Evolutionary conservation across 64 coral and sea anemone genomes (phyloP), one percentile per base, ranked within the genome.

Genomic region (Montipora sp.): DNA sequence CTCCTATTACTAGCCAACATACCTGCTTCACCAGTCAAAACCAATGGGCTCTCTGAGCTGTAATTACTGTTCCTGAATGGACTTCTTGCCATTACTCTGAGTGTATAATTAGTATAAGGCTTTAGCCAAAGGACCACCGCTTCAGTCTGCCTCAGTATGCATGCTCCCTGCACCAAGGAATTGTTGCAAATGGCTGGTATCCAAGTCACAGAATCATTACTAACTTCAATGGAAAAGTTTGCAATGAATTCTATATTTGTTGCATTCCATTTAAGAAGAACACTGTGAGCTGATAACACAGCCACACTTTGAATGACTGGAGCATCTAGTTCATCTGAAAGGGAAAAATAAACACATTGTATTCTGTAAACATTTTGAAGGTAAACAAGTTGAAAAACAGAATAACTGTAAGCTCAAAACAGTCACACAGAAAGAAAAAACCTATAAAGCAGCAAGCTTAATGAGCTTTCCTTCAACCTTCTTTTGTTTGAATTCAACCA

Each of bases 91-190:
- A 22, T 45, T n/a, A 85, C 82, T 72, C 82, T 85, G 20, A 85
- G 71, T 50, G 63, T 85, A 59, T 85, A 85, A 18, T 85, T 85
- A 23, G 82, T 85, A 49, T 49, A 85, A 70, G 82, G 82, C 49
- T 85, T 85, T 5, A 85, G 65, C 46, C 3, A 10, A 11, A 5
- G 4, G 8, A 85, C 66, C 3, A 45, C 19, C 14, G 63, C 82
- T 12, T 85, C 16, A 21, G 0, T 85, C 19, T 53, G 82, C 3
- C 2, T 72, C 13, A 85, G 0, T 4, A 72, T 47, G 21, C 82
- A 85, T 19, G 16, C 82, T 23, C 27, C 82, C 45, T 16, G 82
- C 7, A 72, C 65, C 46, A 72, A 70, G 20, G 63, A 50, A 19
- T 71, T 14, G 12, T 85, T 70, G 48, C 82, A 85, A 10, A 1